These are phyloP conservation scores for Eriocheir sinensis DNA, from an alignment of 1,140 invertebrate genomes.

Conservation along the genomic window DNA sequence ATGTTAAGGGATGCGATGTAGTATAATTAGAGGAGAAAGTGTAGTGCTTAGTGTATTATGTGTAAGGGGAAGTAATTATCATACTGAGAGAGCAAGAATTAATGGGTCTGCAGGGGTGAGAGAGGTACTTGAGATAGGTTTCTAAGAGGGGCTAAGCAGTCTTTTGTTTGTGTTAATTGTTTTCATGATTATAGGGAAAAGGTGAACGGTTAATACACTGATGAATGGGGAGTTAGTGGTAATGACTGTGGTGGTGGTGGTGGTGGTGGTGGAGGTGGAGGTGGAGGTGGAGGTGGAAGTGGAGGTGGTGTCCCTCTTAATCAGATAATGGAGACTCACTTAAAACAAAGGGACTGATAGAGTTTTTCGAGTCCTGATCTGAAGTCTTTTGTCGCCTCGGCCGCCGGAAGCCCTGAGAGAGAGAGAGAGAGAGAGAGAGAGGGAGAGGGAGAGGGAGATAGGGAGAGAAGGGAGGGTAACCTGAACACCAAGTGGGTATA, in stretches of 20 bases:
- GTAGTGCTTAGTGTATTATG: too few species aligned
- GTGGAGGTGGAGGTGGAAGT: not conserved
- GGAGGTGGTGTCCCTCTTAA: not conserved
- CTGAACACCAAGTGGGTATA: not conserved
- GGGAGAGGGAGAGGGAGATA: not conserved
- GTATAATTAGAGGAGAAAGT: too few species aligned
- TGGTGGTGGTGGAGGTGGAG: not conserved
- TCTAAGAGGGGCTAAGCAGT: too few species aligned
- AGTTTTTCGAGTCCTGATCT: not conserved
- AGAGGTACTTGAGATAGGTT: too few species aligned
- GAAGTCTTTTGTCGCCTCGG: not conserved
- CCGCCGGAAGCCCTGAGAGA: not conserved
- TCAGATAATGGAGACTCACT: conserved; percentile 42
- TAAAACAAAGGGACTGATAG: conserved; percentile 38
- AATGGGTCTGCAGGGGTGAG: too few species aligned
- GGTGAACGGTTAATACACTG: not conserved
- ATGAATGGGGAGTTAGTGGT: not conserved
- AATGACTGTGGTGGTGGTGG: not conserved
- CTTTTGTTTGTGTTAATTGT: too few species aligned
- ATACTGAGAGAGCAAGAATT: too few species aligned
- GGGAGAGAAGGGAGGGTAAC: too few species aligned
- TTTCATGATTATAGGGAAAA: not conserved
- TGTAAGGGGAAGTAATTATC: too few species aligned
- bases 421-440: not conserved
- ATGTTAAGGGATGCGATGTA: too few species aligned